Evolutionary conservation across 2,888 invertebrate genomes (phyloP).

Genomic region (Ectemnius continuus): DNA sequence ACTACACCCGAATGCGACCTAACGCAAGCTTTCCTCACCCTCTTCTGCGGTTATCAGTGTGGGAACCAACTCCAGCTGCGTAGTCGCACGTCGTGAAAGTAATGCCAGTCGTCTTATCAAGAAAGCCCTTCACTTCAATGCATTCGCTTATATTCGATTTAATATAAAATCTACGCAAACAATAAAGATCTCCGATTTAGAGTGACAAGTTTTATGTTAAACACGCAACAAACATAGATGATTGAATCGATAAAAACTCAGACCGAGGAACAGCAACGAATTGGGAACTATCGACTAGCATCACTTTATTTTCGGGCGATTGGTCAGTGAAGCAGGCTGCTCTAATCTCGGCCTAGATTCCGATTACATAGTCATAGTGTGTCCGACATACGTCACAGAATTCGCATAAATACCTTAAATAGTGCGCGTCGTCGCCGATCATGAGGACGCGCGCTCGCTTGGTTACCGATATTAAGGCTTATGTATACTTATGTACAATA

Average conservation of each 20-base stretch:
- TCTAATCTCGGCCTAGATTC: not conserved
- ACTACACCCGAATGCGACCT: too few relatives aligned
- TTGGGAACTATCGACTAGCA: conserved; percentile 16
- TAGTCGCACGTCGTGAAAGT: too few relatives aligned
- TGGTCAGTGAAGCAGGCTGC: not conserved
- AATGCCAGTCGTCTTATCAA: too few relatives aligned
- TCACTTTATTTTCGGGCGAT: conserved; percentile 30
- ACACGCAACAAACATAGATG: too few relatives aligned
- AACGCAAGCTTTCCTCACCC: too few relatives aligned
- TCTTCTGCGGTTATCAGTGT: too few relatives aligned
- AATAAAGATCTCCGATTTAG: not conserved
- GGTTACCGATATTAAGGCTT: conserved; percentile 59
- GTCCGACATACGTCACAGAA: conserved; percentile 18
- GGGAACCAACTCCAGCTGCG: too few relatives aligned
- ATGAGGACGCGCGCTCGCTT: conserved; percentile 38
- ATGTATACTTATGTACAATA: conserved; percentile 64
- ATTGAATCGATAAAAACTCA: too few relatives aligned
- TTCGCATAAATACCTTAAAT: conserved; percentile 56
- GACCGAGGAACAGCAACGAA: too few relatives aligned
- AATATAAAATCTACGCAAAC: conserved; percentile 4
- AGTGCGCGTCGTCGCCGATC: conserved; percentile 49
- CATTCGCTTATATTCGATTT: conserved; percentile 4
- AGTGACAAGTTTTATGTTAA: too few relatives aligned
- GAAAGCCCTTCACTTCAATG: too few relatives aligned
- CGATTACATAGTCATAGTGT: not conserved